Conservation (phyloP, 2,797 vertebrate genomes). For the Euphonia xanthogaster region DNA sequence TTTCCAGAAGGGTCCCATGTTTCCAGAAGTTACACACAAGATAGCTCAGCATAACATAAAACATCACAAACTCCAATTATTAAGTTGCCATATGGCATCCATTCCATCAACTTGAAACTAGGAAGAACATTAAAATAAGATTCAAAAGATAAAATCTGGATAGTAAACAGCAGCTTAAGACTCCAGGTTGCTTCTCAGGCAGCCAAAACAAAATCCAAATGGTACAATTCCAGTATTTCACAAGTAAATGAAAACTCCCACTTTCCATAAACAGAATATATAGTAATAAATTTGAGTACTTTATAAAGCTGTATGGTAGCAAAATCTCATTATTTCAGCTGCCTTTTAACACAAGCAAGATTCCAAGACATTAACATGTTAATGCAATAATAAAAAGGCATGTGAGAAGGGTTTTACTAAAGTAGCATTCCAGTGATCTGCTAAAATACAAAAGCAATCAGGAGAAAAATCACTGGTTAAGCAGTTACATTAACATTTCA, state of each 20-base stretch:
- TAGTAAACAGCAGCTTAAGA: neutral
- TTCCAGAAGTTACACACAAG: neutral
- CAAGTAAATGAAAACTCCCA: neutral
- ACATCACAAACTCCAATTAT: neutral
- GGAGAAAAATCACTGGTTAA: constrained; percentile 39
- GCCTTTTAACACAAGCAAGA: neutral
- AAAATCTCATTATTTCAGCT: neutral
- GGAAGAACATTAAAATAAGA: neutral
- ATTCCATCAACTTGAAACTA: neutral
- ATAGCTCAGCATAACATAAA: neutral
- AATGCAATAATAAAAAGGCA: neutral
- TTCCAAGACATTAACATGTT: neutral
- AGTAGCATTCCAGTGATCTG: constrained; percentile 11
- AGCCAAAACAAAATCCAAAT: neutral
- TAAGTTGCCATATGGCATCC: neutral
- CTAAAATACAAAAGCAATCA: constrained; percentile 51
- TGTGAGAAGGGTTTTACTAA: neutral
- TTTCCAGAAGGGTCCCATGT: neutral
- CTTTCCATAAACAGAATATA: neutral
- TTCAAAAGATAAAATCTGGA: neutral
- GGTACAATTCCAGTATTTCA: neutral
- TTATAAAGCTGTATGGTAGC: neutral
- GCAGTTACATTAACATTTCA: constrained; percentile 55
- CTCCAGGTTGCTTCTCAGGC: neutral
- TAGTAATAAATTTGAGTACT: neutral